Evolutionary conservation across 2,888 invertebrate genomes (phyloP).

Genomic region (Psococerastis gibbosa): DNA sequence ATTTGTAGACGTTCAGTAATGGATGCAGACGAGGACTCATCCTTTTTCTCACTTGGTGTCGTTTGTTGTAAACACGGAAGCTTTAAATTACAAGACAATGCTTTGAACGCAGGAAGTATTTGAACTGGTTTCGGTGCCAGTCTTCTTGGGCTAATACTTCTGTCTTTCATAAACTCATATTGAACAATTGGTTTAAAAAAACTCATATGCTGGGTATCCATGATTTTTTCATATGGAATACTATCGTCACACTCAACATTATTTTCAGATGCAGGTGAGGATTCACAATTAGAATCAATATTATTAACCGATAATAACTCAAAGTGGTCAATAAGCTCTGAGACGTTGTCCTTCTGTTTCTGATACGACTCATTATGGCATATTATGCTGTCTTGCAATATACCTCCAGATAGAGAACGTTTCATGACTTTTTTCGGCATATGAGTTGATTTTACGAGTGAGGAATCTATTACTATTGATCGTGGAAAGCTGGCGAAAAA

Average conservation of each 20-base stretch:
- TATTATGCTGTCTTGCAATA: constrained; percentile 12
- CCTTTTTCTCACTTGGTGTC: not conserved
- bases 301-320: constrained; percentile 14
- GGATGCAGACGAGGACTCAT: not conserved
- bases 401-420: constrained; percentile 12
- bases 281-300: not conserved
- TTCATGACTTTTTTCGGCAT: constrained; percentile 8
- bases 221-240: not conserved
- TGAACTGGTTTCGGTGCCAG: constrained; percentile 16
- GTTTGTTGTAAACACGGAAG: not conserved
- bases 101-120: constrained; percentile 16
- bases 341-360: constrained; percentile 16
- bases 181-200: constrained; percentile 15
- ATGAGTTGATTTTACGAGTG: not conserved
- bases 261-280: constrained; percentile 9
- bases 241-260: constrained; percentile 5
- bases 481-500: not conserved
- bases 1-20: not conserved
- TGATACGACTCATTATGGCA: too few species aligned
- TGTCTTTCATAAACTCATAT: constrained; percentile 15
- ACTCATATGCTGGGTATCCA: not conserved
- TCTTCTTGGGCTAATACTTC: constrained; percentile 16
- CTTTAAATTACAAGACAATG: constrained; percentile 1
- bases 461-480: not conserved
- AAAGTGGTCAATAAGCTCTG: constrained; percentile 17